Conservation (phyloP, 2,797 vertebrate species). For the Lacerta viridis region DNA sequence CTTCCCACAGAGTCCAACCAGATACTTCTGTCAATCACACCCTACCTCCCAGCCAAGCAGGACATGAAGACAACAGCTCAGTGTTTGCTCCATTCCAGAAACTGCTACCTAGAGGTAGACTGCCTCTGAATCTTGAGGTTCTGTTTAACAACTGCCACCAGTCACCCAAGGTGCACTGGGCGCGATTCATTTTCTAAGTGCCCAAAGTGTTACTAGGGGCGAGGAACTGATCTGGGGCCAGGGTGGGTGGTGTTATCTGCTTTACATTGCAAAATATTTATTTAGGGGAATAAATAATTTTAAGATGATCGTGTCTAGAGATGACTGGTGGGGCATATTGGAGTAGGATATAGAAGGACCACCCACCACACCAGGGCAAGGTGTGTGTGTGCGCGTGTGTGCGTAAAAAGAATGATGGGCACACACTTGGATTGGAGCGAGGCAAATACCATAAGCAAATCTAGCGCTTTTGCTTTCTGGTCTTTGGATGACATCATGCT, state of each 20-base stretch:
- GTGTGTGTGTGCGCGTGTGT: neutral
- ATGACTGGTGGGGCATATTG: neutral
- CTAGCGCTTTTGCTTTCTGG: neutral
- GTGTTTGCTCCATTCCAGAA: too few relatives aligned
- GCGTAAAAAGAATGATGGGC: neutral
- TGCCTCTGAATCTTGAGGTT: neutral
- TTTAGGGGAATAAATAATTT: neutral
- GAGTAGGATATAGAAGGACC: neutral
- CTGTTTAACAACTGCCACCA: neutral
- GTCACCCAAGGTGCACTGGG: neutral
- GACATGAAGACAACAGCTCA: neutral
- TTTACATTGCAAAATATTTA: neutral
- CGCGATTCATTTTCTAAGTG: neutral
- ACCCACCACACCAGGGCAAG: neutral
- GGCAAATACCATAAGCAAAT: neutral
- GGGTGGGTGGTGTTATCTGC: neutral
- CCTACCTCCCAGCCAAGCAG: neutral
- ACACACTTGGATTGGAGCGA: neutral
- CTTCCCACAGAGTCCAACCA: neutral
- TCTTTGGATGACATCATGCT: slow-evolving; percentile 20
- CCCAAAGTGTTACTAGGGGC: neutral
- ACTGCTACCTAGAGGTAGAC: neutral
- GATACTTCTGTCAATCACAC: neutral
- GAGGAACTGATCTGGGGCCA: neutral
- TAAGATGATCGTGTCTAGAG: neutral